Percentiles rank a stretch among this genome's conserved stretches.
Evolutionary conservation across 2,113 vertebrate genomes (phyloP).

Genomic region (Tichodroma muraria): DNA sequence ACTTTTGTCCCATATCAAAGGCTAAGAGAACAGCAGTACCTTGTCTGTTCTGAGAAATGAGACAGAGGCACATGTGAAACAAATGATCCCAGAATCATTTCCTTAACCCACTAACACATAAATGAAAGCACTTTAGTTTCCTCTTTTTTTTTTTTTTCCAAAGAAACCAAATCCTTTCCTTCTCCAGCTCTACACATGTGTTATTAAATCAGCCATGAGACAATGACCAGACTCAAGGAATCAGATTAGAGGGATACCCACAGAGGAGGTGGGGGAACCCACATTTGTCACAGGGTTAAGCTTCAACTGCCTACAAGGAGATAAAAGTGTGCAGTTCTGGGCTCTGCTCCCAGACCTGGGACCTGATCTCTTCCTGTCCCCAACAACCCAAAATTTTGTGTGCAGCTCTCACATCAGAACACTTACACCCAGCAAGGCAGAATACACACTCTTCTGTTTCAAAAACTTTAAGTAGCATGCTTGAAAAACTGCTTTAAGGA

Average conservation of each 20-base stretch:
- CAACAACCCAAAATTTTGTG: not conserved
- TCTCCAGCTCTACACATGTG: not conserved
- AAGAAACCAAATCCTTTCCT: not conserved
- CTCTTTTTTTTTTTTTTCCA: not conserved
- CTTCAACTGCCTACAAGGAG: not conserved
- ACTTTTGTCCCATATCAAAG: not conserved
- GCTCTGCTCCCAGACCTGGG: not conserved
- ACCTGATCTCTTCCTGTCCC: not conserved
- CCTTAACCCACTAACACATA: not conserved
- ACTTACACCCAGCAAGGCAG: not conserved
- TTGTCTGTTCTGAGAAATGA: not conserved
- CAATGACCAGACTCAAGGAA: not conserved
- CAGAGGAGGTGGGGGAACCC: not conserved
- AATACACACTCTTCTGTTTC: not conserved
- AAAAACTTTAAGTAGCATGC: not conserved
- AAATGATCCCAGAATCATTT: not conserved
- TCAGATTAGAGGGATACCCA: not conserved
- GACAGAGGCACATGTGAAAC: not conserved
- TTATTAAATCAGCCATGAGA: not conserved
- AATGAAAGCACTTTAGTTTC: not conserved
- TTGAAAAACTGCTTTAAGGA: not conserved
- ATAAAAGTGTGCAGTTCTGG: not conserved
- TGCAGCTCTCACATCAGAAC: not conserved
- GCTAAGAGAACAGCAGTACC: not conserved
- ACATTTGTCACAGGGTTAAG: not conserved